These are phyloP conservation scores for Maniola hyperantus DNA, from an alignment of 2,888 invertebrate species.

Conservation along the genomic window DNA sequence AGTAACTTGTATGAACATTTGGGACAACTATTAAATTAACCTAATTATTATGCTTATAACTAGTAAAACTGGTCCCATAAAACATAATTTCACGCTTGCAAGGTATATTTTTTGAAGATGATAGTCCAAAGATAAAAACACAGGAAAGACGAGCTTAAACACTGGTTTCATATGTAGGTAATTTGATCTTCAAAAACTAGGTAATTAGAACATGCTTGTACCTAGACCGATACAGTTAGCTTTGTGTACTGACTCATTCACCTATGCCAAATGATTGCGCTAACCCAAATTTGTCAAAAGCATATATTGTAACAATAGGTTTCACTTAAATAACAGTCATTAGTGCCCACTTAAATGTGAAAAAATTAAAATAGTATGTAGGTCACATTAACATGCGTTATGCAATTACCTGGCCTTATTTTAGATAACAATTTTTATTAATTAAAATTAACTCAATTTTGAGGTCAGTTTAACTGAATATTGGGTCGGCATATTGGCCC, in stretches of 20 bases:
- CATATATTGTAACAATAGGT: slow-evolving; percentile 50
- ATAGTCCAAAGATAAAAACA: slow-evolving; percentile 41
- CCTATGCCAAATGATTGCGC: slow-evolving; percentile 59
- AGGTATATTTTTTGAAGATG: slow-evolving; percentile 5
- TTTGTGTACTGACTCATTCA: slow-evolving; percentile 60
- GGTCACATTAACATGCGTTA: slow-evolving; percentile 15
- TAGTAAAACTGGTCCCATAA: not conserved
- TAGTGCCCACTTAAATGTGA: slow-evolving; percentile 5
- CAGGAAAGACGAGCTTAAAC: slow-evolving; percentile 36
- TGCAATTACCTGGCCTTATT: slow-evolving; percentile 14
- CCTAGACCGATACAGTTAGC: slow-evolving; percentile 67
- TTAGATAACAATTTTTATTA: slow-evolving; percentile 17
- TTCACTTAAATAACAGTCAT: slow-evolving; percentile 34
- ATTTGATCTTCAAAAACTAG: slow-evolving; percentile 70
- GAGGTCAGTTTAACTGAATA: slow-evolving; percentile 12
- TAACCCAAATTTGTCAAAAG: slow-evolving; percentile 63
- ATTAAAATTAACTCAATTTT: slow-evolving; percentile 15
- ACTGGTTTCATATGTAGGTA: slow-evolving; percentile 54
- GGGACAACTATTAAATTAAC: no score
- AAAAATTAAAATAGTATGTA: slow-evolving; percentile 20
- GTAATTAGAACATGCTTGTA: slow-evolving; percentile 68
- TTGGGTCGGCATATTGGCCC: no score
- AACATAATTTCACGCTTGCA: not conserved
- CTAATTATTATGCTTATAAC: not conserved
- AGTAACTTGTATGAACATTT: no score